Conservation (phyloP, 1,140 invertebrate genomes). For the Drosophila truncata region DNA sequence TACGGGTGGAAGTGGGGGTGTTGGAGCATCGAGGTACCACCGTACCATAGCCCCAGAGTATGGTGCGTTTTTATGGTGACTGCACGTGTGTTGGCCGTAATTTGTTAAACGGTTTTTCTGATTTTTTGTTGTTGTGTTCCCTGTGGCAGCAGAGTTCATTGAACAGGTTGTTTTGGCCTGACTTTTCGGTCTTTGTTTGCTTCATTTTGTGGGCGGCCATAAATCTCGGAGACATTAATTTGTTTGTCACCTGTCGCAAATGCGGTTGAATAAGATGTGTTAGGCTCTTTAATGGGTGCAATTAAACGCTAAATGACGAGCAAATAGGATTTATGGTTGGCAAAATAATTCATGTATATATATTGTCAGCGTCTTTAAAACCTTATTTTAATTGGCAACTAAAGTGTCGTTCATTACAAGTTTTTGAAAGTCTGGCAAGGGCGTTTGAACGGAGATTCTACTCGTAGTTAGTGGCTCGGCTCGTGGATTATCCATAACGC, state of each 20-base stretch:
- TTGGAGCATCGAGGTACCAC: background rate
- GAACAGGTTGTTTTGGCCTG: conserved; percentile 64
- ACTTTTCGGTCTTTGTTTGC: conserved; percentile 39
- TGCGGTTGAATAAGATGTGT: conserved; percentile 50
- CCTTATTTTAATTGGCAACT: background rate
- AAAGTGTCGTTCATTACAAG: conserved; percentile 8
- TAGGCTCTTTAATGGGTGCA: conserved; percentile 39
- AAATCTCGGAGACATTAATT: conserved; percentile 60
- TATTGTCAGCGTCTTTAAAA: conserved; percentile 12
- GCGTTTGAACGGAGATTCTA: background rate
- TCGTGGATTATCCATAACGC: too few relatives aligned
- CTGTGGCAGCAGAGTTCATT: conserved; percentile 53
- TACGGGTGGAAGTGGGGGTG: conserved; percentile 2
- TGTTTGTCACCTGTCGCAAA: conserved; percentile 56
- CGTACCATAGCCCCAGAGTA: conserved; percentile 7
- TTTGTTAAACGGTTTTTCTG: conserved; percentile 63
- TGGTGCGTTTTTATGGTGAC: conserved; percentile 64
- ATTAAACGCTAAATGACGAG: conserved; percentile 51
- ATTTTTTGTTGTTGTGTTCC: conserved; percentile 13
- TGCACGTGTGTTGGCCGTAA: conserved; percentile 63
- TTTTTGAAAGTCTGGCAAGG: background rate
- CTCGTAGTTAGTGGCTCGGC: conserved; percentile 8
- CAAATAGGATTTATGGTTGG: conserved; percentile 27
- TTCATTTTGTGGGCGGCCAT: conserved; percentile 41
- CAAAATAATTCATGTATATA: conserved; percentile 20